Base-by-base conservation (phyloP, 2,113 vertebrate genomes). In the Sialia sialis region DNA sequence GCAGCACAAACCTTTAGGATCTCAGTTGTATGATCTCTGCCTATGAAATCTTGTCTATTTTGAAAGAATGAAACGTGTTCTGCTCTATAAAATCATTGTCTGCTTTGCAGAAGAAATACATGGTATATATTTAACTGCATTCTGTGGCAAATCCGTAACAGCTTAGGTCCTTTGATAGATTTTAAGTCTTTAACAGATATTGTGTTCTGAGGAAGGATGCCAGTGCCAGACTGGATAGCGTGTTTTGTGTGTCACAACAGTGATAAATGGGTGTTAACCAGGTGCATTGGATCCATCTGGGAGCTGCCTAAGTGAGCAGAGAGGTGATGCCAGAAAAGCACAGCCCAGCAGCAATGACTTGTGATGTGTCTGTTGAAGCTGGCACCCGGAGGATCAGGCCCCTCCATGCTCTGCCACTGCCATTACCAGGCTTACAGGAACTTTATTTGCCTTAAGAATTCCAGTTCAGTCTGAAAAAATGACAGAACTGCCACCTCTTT, bases 321-420 rank as follows among this genome's bases (percentile, higher is more conserved):
- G n/a, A 46, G 26, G 41, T 10, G 54, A 52, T 55, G 39, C 48
- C 55, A 66, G 67, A 63, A 75, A 60, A 6, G 0, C 15, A n/a
- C 41, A 27, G 3, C 8, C 26, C 29, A 46, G 8, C 30, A 30
- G 23, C 48, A 11, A 1, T 18, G 36, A 51, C 64, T 68, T 87
- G 21, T 82, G 51, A 36, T 30, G n/a, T 44, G 48, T 13, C 56
- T 67, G 13, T 38, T 30, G 64, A 48, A 82, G 29, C 27, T 34
- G 38, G 46, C 32, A 38, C 26, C n/a, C 44, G 19, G 59, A 49
- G 56, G 36, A 77, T 49, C 0, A 0, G 6, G 48, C 22, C 54
- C 11, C 30, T 84, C 21, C 25, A 9, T 21, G 43, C 44, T 17
- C 63, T 73, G 34, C n/a, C 8, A 5, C 48, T 56, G 44, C 26